phyloP scores from a whole-genome alignment of 2,888 invertebrate species.

The Chamaedrilus cognettii region DNA sequence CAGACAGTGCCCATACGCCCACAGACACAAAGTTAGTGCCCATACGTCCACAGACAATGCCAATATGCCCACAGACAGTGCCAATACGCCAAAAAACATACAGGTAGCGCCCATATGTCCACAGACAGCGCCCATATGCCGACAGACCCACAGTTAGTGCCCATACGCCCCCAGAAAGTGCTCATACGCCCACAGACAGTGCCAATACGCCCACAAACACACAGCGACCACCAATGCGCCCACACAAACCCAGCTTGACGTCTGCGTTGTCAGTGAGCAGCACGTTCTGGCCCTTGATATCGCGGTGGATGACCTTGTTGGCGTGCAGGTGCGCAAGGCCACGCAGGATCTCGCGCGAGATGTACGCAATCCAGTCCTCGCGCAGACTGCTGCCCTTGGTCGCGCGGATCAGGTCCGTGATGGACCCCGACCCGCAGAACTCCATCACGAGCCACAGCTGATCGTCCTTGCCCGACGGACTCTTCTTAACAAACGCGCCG shows the following conservation, averaged over 20 bases:
- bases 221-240: too few relatives aligned
- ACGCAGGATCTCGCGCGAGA: slow-evolving; percentile 79
- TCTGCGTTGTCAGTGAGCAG: slow-evolving; percentile 99
- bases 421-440: slow-evolving; percentile 99
- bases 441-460: slow-evolving; percentile 99
- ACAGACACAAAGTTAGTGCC: too few relatives aligned
- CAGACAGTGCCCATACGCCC: too few relatives aligned
- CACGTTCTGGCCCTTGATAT: slow-evolving; percentile 78
- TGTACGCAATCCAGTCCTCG: slow-evolving; percentile 99
- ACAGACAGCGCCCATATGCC: too few relatives aligned
- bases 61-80: too few relatives aligned
- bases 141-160: too few relatives aligned
- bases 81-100: too few relatives aligned
- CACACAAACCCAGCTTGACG: slow-evolving; percentile 87
- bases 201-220: too few relatives aligned
- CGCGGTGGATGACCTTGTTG: slow-evolving; percentile 69
- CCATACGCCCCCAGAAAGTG: too few relatives aligned
- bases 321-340: slow-evolving; percentile 40
- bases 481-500: slow-evolving; percentile 99
- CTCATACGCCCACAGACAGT: too few relatives aligned
- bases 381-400: slow-evolving; percentile 97
- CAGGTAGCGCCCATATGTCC: too few relatives aligned
- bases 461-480: slow-evolving; percentile 96
- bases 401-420: slow-evolving; percentile 95
- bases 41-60: too few relatives aligned